Percentiles rank a stretch among this genome's conserved stretches.
These are phyloP conservation scores for Drosophila demipolita DNA, from an alignment of 2,888 invertebrate species.

Conservation along the genomic window DNA sequence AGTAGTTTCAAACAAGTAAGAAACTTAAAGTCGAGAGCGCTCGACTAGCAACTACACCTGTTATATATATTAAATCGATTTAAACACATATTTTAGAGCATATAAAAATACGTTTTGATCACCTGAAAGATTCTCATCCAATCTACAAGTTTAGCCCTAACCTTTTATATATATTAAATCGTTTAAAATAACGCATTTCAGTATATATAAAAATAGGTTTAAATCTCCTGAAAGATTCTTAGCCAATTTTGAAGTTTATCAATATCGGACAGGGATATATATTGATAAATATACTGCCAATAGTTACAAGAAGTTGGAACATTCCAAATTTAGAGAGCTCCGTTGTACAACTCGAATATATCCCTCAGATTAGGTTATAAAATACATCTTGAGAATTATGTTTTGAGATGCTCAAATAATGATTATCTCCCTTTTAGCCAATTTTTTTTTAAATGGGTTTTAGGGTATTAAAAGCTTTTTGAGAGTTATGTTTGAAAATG, in stretches of 20 bases:
- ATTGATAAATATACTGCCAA: not conserved
- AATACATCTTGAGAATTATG: too few species aligned
- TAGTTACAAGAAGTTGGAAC: not conserved
- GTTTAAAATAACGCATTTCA: not conserved
- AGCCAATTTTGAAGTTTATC: not conserved
- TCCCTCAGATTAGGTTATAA: too few species aligned
- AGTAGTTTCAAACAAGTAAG: not conserved
- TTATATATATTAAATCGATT: not conserved
- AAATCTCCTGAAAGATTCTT: not conserved
- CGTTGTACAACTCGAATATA: not conserved
- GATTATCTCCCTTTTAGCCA: not conserved
- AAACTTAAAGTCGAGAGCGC: not conserved
- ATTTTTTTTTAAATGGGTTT: not conserved
- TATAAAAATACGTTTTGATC: not conserved
- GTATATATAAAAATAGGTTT: not conserved
- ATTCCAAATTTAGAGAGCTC: not conserved
- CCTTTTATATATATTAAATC: not conserved
- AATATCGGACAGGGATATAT: too few species aligned
- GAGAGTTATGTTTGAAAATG: not conserved
- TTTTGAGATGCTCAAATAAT: too few species aligned
- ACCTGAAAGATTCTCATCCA: not conserved
- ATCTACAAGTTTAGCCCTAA: not conserved
- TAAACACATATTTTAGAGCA: not conserved
- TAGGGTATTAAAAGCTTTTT: not conserved
- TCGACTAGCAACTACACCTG: not conserved